phyloP scores from a whole-genome alignment of 2,113 vertebrate genomes.

The Rhizomys pruinosus region DNA sequence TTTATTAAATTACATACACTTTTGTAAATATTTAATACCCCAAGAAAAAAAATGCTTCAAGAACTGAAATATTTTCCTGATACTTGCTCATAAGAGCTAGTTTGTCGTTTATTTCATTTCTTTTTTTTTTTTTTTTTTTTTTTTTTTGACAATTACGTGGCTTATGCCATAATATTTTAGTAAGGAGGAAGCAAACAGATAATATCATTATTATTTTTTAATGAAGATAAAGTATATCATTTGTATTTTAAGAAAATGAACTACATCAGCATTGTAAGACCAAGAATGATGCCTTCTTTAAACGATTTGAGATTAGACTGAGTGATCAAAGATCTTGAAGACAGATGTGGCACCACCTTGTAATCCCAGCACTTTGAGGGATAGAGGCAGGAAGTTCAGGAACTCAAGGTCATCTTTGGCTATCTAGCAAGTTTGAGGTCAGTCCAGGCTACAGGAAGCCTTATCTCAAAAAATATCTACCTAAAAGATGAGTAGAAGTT shows the following conservation, averaged over 20 bases:
- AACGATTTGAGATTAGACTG: background rate
- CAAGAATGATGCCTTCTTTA: background rate
- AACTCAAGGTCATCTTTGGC: background rate
- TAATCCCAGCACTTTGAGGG: background rate
- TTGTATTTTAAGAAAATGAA: background rate
- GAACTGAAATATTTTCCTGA: slow-evolving; percentile 2
- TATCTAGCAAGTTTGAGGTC: background rate
- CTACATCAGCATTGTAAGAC: background rate
- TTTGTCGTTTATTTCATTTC: no score
- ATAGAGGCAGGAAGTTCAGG: background rate
- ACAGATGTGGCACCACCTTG: background rate
- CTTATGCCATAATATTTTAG: background rate
- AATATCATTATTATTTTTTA: background rate
- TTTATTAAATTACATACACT: background rate
- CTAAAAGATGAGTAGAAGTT: background rate
- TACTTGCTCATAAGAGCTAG: background rate
- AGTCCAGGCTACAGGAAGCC: background rate
- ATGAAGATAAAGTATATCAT: background rate
- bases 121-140: background rate
- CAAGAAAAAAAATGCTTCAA: slow-evolving; percentile 30
- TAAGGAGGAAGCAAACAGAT: background rate
- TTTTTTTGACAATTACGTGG: background rate
- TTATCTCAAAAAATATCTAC: background rate
- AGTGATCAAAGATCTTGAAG: background rate
- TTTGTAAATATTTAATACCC: background rate